A percentile compares a stretch with the other conserved stretches of the same genome.
phyloP scores from a whole-genome alignment of 30 jellyfish, hydroid and myxozoan species.

The Aurelia coerulea region DNA sequence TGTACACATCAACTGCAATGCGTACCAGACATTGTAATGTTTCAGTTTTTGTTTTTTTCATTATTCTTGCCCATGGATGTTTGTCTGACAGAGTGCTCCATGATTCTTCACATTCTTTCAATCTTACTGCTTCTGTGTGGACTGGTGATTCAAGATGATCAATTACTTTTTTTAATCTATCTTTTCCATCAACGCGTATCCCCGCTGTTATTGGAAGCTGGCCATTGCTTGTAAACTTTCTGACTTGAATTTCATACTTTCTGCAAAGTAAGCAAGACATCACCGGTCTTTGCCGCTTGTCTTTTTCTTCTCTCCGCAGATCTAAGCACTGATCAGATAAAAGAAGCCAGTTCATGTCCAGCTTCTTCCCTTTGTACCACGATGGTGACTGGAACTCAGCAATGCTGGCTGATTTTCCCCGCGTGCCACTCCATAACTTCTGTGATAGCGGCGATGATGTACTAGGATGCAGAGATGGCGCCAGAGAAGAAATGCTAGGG shows the following conservation, averaged over 20 bases:
- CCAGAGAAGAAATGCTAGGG: too few species aligned
- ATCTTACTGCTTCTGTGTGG: conserved; percentile 60
- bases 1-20: conserved; percentile 57
- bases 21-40: conserved; percentile 42
- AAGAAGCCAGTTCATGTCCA: conserved; percentile 45
- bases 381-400: conserved; percentile 36
- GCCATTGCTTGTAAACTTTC: conserved; percentile 48
- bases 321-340: conserved; percentile 34
- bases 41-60: conserved; percentile 34
- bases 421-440: conserved; percentile 34
- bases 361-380: conserved; percentile 20
- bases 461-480: too few species aligned
- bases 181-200: conserved; percentile 60
- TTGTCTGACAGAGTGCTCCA: conserved; percentile 49
- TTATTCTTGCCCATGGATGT: conserved; percentile 61
- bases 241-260: conserved; percentile 58
- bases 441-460: conserved; percentile 27
- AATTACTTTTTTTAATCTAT: conserved; percentile 41
- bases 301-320: conserved; percentile 33
- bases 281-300: conserved; percentile 46
- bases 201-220: conserved; percentile 61
- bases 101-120: conserved; percentile 22
- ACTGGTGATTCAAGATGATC: conserved; percentile 47
- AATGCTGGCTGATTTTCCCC: conserved; percentile 25
- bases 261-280: conserved; percentile 35